Evolutionary conservation across 2,888 invertebrate genomes (phyloP).

Genomic region (Drosophila bunnanda): DNA sequence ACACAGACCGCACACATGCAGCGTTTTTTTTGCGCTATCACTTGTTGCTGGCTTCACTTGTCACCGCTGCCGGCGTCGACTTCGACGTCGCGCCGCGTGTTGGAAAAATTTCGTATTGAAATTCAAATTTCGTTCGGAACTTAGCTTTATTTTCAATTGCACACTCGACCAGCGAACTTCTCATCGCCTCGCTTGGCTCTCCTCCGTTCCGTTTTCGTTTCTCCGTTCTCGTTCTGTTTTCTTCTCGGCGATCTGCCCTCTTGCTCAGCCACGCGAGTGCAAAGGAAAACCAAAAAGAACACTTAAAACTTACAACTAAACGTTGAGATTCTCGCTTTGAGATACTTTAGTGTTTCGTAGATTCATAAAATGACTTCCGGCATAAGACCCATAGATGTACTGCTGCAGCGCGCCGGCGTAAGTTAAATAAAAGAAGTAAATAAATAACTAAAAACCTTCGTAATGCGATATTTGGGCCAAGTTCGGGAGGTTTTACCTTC

Average conservation of each 20-base stretch:
- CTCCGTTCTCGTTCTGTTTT: constrained; percentile 32
- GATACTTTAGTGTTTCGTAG: constrained; percentile 29
- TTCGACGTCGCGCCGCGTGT: constrained; percentile 36
- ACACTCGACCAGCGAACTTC: constrained; percentile 69
- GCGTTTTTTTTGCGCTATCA: constrained; percentile 60
- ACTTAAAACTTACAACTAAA: constrained; percentile 14
- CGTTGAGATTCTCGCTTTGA: constrained; percentile 19
- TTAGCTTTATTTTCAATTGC: constrained; percentile 74
- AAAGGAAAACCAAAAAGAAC: constrained; percentile 12
- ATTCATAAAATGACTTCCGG: constrained; percentile 73
- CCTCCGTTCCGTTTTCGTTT: constrained; percentile 27
- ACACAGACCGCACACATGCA: constrained; percentile 16
- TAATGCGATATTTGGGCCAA: constrained; percentile 66
- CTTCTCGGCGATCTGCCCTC: constrained; percentile 16
- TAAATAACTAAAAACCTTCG: constrained; percentile 17
- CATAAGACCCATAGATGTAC: constrained; percentile 83
- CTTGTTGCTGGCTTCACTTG: constrained; percentile 63
- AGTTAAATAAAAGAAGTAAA: constrained; percentile 46
- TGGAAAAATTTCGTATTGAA: constrained; percentile 70
- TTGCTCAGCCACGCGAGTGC: constrained; percentile 26
- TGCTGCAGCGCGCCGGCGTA: constrained; percentile 83
- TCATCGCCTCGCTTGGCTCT: constrained; percentile 21
- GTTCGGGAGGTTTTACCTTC: constrained; percentile 35
- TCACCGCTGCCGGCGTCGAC: constrained; percentile 33
- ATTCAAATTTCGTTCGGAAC: constrained; percentile 75